Evolutionary conservation across 1,140 invertebrate genomes (phyloP), one percentile per base, ranked within the genome.

Genomic region (Patella vulgata): DNA sequence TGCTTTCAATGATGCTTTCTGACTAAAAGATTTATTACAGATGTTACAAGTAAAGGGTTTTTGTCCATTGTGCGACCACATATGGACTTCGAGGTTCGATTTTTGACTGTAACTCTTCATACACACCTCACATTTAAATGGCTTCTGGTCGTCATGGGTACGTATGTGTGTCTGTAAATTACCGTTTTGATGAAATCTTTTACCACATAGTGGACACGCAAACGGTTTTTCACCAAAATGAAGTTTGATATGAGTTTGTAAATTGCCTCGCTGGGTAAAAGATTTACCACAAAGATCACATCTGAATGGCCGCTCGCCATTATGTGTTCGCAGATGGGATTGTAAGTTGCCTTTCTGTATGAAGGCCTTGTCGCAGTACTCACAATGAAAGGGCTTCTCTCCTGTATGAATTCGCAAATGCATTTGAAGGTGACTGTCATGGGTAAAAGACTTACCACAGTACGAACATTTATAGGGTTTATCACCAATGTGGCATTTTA

Each of bases 161-260:
- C 88, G 71, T n/a, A 85, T 83, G 67, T 89, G 88, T n/a, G 87
- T 87, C 21, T 87, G 89, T 46, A 90, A 71, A 69, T 89, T 89
- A 17, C 88, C 88, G 5, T 88, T 88, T 65, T 89, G 66, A 4
- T 84, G 83, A 68, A 90, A 90, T 9, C 86, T 85, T 73, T 90
- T 90, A 54, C 85, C 82, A 74, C 89, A 90, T 36, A 86, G 83
- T 47, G 74, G 40, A 70, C 82, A 80, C 25, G 71, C 73, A 83
- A 96, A 98, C 0, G 96, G 96, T 77, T 95, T 90, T 82, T 98
- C 95, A 0, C 95, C 95, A 0, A 93, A 94, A 82, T 98, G 96
- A 0, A 95, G 97, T 42, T 95, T 87, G 46, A 98, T 87, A 81
- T 98, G 96, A 25, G 54, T 54, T 8, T 51, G 28, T 2, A 66